Evolutionary conservation across 1,140 invertebrate species (phyloP).

Genomic region (Drosophila aff.): DNA sequence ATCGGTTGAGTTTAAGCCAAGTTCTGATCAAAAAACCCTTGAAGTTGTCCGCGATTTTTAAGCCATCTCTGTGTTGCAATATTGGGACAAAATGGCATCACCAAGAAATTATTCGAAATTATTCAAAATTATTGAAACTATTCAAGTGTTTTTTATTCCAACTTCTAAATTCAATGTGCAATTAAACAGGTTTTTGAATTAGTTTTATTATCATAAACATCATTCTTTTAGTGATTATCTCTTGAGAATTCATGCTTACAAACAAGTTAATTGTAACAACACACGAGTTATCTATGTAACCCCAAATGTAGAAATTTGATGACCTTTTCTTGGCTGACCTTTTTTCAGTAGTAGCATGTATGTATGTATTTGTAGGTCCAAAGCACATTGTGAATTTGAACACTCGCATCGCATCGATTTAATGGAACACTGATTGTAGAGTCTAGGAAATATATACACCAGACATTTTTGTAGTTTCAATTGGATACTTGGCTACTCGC

Average conservation of each 20-base stretch:
- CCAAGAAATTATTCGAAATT: neutral
- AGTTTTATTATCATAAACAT: neutral
- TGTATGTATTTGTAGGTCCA: conserved; percentile 13
- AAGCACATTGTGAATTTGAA: conserved; percentile 53
- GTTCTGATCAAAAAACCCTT: too few species aligned
- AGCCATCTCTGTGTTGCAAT: too few species aligned
- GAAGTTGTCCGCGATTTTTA: too few species aligned
- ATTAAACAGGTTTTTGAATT: neutral
- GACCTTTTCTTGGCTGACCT: conserved; percentile 2
- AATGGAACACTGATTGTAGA: conserved; percentile 49
- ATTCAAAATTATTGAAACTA: too few species aligned
- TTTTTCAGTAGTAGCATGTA: conserved; percentile 16
- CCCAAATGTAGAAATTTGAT: neutral
- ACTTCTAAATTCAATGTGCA: neutral
- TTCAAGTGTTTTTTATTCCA: too few species aligned
- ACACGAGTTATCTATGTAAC: neutral
- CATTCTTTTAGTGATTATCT: neutral
- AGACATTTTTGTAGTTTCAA: conserved; percentile 47
- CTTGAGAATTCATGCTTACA: neutral
- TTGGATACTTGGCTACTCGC: neutral
- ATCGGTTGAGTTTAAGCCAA: too few species aligned
- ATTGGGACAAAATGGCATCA: too few species aligned
- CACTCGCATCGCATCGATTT: conserved; percentile 58
- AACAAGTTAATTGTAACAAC: neutral
- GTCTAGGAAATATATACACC: conserved; percentile 52